Evolutionary conservation across 1,140 invertebrate species (phyloP).

Genomic region (Drosophila aff.): DNA sequence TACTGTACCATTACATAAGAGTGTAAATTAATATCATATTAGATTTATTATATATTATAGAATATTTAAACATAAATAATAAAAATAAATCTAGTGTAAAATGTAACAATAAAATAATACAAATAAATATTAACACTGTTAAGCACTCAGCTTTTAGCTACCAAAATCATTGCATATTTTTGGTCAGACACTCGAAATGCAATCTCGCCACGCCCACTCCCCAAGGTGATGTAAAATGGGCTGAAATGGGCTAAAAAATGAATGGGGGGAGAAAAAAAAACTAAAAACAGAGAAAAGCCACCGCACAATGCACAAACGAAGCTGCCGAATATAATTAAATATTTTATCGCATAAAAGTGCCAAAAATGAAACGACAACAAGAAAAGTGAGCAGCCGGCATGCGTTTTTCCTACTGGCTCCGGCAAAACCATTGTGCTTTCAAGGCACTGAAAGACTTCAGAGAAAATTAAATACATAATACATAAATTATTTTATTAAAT

Average conservation of each 20-base stretch:
- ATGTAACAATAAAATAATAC: too few species aligned
- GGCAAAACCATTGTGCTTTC: slow-evolving; percentile 40
- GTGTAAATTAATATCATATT: too few species aligned
- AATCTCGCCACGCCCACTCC: slow-evolving; percentile 34
- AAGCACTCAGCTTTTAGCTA: background rate
- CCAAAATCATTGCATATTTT: slow-evolving; percentile 43
- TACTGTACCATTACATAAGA: too few species aligned
- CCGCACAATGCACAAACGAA: slow-evolving; percentile 78
- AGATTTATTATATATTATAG: too few species aligned
- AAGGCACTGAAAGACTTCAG: background rate
- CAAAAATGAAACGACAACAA: slow-evolving; percentile 80
- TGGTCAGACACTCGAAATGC: slow-evolving; percentile 54
- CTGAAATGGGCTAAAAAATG: slow-evolving; percentile 22
- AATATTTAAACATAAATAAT: too few species aligned
- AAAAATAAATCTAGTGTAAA: too few species aligned
- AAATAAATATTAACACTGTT: background rate
- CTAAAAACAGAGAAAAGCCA: slow-evolving; percentile 32
- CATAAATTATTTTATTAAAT: too few species aligned
- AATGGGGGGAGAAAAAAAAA: background rate
- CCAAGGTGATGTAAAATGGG: slow-evolving; percentile 66
- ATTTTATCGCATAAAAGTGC: slow-evolving; percentile 83
- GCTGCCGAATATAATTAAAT: slow-evolving; percentile 83
- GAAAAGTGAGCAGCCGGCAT: slow-evolving; percentile 78
- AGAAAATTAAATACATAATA: background rate
- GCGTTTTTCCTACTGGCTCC: slow-evolving; percentile 51